phyloP scores from a whole-genome alignment of 2,888 invertebrate species.

The Cepaea hortensis region DNA sequence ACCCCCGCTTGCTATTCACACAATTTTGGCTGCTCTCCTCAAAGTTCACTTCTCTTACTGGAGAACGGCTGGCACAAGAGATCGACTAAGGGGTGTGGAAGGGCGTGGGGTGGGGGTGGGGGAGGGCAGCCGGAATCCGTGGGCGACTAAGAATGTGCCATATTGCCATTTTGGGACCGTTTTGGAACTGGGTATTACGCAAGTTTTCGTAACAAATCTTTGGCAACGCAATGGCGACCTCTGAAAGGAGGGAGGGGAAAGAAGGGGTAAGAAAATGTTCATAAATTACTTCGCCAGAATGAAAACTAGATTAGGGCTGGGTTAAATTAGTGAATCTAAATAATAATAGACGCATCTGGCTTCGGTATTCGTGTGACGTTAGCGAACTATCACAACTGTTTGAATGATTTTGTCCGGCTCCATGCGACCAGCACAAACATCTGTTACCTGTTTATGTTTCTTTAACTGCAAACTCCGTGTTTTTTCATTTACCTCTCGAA shows the following conservation, averaged over 20 bases:
- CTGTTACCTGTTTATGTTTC: no score
- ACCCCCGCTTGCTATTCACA: not conserved
- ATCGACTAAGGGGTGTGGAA: not conserved
- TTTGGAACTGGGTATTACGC: conserved; percentile 23
- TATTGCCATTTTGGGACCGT: conserved; percentile 20
- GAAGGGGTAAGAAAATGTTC: not conserved
- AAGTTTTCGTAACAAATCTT: conserved; percentile 7
- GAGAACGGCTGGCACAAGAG: not conserved
- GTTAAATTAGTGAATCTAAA: not conserved
- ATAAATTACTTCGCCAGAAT: conserved; percentile 3
- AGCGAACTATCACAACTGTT: not conserved
- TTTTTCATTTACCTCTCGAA: no score
- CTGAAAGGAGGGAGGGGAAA: not conserved
- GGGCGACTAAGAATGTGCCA: conserved; percentile 16
- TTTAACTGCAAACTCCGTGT: no score
- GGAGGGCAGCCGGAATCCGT: conserved; percentile 3
- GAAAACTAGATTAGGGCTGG: not conserved
- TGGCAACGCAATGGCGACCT: conserved; percentile 11
- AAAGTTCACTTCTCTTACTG: no score
- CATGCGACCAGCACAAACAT: no score
- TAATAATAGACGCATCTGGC: not conserved
- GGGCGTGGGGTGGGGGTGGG: not conserved
- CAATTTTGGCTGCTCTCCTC: not conserved
- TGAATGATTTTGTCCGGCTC: not conserved
- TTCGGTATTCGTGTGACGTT: not conserved